Evolutionary conservation across 2,797 vertebrate genomes (phyloP).

Genomic region (Salmo trutta): DNA sequence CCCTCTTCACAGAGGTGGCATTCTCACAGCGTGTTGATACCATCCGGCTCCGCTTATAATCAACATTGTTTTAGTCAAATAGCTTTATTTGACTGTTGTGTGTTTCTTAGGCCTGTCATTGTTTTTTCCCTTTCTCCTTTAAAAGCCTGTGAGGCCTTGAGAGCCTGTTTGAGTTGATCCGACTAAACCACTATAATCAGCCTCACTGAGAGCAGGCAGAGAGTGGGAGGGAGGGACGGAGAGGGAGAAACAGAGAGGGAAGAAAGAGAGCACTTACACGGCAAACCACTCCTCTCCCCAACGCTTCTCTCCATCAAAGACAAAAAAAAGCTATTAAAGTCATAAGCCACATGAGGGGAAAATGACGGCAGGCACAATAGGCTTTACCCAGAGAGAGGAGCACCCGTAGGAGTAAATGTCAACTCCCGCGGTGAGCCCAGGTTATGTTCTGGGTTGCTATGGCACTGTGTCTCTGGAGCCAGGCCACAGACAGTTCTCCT

Average conservation of each 20-base stretch:
- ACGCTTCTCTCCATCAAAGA: slow-evolving; percentile 27
- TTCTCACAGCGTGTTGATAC: slow-evolving; percentile 26
- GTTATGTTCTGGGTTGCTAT: background rate
- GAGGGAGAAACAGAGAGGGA: background rate
- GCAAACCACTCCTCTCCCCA: background rate
- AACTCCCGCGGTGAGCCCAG: background rate
- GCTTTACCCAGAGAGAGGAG: background rate
- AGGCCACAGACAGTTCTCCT: background rate
- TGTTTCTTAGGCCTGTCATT: slow-evolving; percentile 11
- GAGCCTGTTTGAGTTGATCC: no score
- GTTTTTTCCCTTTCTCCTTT: background rate
- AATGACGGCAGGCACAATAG: slow-evolving; percentile 1
- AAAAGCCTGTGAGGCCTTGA: no score
- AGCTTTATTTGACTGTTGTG: slow-evolving; percentile 26
- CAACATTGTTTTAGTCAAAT: slow-evolving; percentile 2
- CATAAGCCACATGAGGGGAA: slow-evolving; percentile 17
- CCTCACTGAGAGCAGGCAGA: no score
- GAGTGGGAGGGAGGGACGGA: background rate
- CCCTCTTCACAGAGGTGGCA: background rate
- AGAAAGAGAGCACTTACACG: background rate
- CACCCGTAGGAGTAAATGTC: background rate
- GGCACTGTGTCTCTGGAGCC: background rate
- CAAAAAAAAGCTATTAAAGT: slow-evolving; percentile 39
- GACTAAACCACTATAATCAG: no score
- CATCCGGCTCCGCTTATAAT: slow-evolving; percentile 10